Conservation (phyloP, 2,113 vertebrate species). For the Hyla sarda region DNA sequence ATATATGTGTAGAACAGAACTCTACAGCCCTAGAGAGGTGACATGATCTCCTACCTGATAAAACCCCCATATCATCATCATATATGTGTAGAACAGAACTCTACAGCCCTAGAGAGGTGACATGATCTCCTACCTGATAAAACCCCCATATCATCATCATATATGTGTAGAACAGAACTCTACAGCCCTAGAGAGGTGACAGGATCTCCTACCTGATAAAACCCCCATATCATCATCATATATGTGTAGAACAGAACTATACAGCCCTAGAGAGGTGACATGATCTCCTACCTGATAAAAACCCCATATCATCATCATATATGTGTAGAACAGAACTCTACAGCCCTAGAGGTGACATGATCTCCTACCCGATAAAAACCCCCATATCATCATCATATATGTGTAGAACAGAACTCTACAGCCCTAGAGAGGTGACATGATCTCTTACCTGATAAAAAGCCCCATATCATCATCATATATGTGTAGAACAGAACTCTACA, state of each 20-base stretch:
- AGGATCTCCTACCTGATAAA: slow-evolving; percentile 79
- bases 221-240: no score
- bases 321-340: background rate
- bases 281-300: slow-evolving; percentile 80
- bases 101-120: background rate
- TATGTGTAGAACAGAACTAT: background rate
- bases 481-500: background rate
- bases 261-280: background rate
- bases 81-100: background rate
- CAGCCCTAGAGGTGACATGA: background rate
- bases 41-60: slow-evolving; percentile 75
- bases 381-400: no score
- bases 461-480: no score
- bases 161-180: background rate
- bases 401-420: background rate
- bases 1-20: background rate
- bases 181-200: background rate
- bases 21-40: background rate
- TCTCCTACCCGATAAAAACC: slow-evolving; percentile 83
- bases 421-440: background rate
- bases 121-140: slow-evolving; percentile 78
- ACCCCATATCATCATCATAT: no score
- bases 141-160: no score
- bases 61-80: slow-evolving; percentile 61
- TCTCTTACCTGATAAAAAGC: slow-evolving; percentile 83